Base-by-base conservation (phyloP, 2,113 vertebrate species). In the Vireo altiloquus region DNA sequence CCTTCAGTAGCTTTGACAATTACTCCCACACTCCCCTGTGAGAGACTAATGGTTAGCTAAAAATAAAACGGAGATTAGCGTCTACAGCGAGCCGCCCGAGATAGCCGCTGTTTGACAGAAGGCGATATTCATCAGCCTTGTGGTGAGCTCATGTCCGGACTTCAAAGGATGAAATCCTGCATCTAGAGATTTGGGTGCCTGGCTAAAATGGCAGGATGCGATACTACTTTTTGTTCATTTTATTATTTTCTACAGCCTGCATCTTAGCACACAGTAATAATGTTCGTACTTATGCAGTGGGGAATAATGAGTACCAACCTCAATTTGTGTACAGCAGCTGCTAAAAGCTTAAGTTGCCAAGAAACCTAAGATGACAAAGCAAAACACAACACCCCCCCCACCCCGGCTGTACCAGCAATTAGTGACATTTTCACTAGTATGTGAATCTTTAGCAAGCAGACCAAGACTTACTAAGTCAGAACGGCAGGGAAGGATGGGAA, bases 21-120 rank as follows among this genome's bases (percentile, higher is more conserved):
- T 97, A 97, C 95, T 97, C 97, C 97, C 95, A 98, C 97, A 71
- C 96, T 97, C 95, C 94, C 84, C 89, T 68, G 82, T 70, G 93
- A 98, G 96, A 97, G 95, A 95, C 95, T 98, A 98, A 98, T 98
- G 96, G 96, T 93, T 97, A 97, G 93, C 97, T 98, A 98, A 98
- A 98, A 98, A 98, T 98, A 98, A 97, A 97, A 42, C 25, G 0
- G 92, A 97, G 97, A 97, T 96, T 94, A 75, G 76, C 30, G 22
- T 83, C 80, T 97, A 60, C 69, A 93, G 50, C 10, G 5, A 94
- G 63, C 40, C 63, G 71, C 31, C 59, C 7, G 4, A 87, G 76
- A 76, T 25, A 78, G 17, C 49, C 0, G 3, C 42, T 72, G 9
- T 79, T 69, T 83, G 39, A 71, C 63, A 94, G 54, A 95, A 94